Evolutionary conservation across 1,140 invertebrate species (phyloP).

Genomic region (Pristionchus pacificus): DNA sequence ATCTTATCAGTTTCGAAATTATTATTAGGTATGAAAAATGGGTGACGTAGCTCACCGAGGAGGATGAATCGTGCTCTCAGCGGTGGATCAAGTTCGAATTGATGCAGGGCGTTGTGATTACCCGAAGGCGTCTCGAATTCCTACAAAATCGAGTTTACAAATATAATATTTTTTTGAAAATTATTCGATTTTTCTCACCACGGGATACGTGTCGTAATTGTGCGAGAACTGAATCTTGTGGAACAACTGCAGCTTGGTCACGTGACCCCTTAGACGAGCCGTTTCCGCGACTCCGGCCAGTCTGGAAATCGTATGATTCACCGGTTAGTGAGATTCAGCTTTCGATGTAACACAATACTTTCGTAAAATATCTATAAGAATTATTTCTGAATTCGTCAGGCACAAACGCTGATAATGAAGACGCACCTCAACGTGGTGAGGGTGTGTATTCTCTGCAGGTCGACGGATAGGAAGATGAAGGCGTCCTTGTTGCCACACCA

Average conservation of each 20-base stretch:
- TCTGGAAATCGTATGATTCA: constrained; percentile 7
- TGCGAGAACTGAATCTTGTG: constrained; percentile 87
- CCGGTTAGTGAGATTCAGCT: neutral
- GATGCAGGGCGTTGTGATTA: constrained; percentile 87
- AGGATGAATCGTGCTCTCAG: constrained; percentile 88
- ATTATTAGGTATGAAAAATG: too few relatives aligned
- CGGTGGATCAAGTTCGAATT: constrained; percentile 87
- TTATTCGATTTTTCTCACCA: constrained; percentile 55
- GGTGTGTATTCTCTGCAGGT: constrained; percentile 80
- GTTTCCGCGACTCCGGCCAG: constrained; percentile 52
- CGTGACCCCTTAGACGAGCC: constrained; percentile 52
- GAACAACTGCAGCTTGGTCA: constrained; percentile 88
- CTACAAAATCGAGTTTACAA: constrained; percentile 14
- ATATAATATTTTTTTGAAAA: neutral
- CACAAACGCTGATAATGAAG: neutral
- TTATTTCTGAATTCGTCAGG: neutral
- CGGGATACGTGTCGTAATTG: constrained; percentile 92
- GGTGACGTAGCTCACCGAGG: constrained; percentile 60
- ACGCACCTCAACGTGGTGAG: constrained; percentile 67
- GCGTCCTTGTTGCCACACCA: constrained; percentile 73
- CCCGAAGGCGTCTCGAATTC: constrained; percentile 66
- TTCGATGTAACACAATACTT: too few relatives aligned
- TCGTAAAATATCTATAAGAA: neutral
- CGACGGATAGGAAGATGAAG: constrained; percentile 89
- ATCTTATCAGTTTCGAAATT: too few relatives aligned